Evolutionary conservation across 2,113 vertebrate species (phyloP).

Genomic region (Bostrychus sinensis): DNA sequence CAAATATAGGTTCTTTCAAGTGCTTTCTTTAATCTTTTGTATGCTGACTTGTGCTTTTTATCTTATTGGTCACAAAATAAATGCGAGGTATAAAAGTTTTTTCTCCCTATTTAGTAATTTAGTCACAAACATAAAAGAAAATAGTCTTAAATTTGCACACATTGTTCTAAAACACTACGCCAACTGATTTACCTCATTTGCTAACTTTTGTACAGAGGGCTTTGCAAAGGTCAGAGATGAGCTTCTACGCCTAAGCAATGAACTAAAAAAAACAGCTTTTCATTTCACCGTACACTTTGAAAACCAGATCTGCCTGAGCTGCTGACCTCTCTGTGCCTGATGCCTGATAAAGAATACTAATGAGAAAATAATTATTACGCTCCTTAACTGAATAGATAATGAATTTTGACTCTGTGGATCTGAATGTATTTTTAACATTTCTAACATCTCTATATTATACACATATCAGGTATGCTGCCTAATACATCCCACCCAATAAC

Average conservation of each 20-base stretch:
- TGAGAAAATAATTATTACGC: conserved; percentile 31
- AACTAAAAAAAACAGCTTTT: conserved; percentile 25
- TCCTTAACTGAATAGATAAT: conserved; percentile 29
- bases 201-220: conserved; percentile 16
- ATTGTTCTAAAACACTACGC: not conserved
- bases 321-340: conserved; percentile 38
- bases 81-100: too few species aligned
- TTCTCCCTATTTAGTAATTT: not conserved
- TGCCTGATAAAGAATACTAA: conserved; percentile 35
- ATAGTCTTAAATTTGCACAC: not conserved
- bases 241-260: conserved; percentile 20
- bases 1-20: too few species aligned
- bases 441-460: too few species aligned
- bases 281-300: conserved; percentile 10
- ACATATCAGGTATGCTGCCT: too few species aligned
- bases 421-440: not conserved
- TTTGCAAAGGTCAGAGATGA: conserved; percentile 36
- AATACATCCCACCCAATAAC: too few species aligned
- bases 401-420: not conserved
- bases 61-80: too few species aligned
- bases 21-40: too few species aligned
- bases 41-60: too few species aligned
- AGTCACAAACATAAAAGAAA: not conserved
- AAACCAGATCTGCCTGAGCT: conserved; percentile 25
- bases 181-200: not conserved